Evolutionary conservation across 2,797 vertebrate genomes (phyloP).

Genomic region (Cyprinodon diabolis): DNA sequence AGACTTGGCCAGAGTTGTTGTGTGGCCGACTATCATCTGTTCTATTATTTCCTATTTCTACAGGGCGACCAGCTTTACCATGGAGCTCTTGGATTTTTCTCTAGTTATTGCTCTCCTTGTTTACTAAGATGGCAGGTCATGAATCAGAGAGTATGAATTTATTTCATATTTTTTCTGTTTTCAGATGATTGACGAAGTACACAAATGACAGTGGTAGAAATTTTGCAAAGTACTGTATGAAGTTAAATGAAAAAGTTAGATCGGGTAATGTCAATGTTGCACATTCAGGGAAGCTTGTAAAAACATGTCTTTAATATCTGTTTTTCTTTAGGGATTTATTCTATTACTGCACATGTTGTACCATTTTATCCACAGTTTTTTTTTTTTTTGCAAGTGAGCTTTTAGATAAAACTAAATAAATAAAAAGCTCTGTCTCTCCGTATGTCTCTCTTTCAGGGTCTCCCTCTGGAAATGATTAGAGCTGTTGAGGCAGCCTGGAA

Average conservation of each 20-base stretch:
- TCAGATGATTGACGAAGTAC: background rate
- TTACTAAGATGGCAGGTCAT: background rate
- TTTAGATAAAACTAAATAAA: conserved; percentile 21
- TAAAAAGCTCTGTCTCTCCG: conserved; percentile 18
- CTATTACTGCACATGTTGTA: conserved; percentile 18
- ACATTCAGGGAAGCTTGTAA: background rate
- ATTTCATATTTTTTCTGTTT: background rate
- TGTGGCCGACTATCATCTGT: background rate
- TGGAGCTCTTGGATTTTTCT: background rate
- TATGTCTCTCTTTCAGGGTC: conserved; percentile 27
- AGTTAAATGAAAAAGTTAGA: conserved; percentile 4
- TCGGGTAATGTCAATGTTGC: background rate
- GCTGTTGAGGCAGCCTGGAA: conserved; percentile 83
- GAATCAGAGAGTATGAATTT: background rate
- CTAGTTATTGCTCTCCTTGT: background rate
- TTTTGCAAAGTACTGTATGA: background rate
- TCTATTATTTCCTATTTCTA: background rate
- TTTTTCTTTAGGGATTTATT: conserved; percentile 14
- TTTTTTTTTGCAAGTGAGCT: conserved; percentile 40
- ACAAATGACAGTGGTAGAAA: background rate
- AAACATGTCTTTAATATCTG: conserved; percentile 25
- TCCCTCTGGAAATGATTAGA: conserved; percentile 88
- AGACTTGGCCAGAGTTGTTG: too few relatives aligned
- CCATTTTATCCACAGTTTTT: conserved; percentile 30
- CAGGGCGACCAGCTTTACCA: background rate